Percentiles rank a stretch among this genome's conserved stretches.
These are phyloP conservation scores for Motacilla alba DNA, from an alignment of 2,113 vertebrate genomes.

Conservation along the genomic window DNA sequence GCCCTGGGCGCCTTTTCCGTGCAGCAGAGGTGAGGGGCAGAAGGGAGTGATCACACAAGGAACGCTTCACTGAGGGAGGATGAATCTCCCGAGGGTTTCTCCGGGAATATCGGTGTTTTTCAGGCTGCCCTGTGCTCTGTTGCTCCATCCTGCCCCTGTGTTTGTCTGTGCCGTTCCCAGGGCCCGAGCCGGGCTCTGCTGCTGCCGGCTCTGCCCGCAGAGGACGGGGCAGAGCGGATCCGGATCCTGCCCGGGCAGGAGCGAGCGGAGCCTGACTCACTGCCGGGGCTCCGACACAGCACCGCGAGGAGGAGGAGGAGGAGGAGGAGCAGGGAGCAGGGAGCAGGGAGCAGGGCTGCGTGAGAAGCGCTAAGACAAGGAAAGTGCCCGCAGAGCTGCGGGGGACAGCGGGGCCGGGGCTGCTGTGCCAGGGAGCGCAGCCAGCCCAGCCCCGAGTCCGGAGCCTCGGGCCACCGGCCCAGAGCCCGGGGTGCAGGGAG, in stretches of 20 bases:
- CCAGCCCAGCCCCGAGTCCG: not conserved
- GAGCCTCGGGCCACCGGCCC: not conserved
- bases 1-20: not conserved
- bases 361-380: conserved; percentile 38
- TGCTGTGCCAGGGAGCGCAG: not conserved
- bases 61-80: not conserved
- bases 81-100: not conserved
- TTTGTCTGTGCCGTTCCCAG: not conserved
- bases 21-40: not conserved
- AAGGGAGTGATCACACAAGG: not conserved
- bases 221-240: not conserved
- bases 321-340: not conserved
- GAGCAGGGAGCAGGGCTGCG: not conserved
- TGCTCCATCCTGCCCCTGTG: not conserved
- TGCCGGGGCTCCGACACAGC: not conserved
- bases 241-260: conserved; percentile 59
- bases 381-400: not conserved
- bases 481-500: not conserved
- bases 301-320: not conserved
- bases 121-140: not conserved
- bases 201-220: not conserved
- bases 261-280: conserved; percentile 47
- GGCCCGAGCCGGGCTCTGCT: not conserved
- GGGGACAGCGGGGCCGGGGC: not conserved
- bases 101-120: not conserved